phyloP scores from a whole-genome alignment of 2,113 vertebrate genomes.

The Psettodes erumei region DNA sequence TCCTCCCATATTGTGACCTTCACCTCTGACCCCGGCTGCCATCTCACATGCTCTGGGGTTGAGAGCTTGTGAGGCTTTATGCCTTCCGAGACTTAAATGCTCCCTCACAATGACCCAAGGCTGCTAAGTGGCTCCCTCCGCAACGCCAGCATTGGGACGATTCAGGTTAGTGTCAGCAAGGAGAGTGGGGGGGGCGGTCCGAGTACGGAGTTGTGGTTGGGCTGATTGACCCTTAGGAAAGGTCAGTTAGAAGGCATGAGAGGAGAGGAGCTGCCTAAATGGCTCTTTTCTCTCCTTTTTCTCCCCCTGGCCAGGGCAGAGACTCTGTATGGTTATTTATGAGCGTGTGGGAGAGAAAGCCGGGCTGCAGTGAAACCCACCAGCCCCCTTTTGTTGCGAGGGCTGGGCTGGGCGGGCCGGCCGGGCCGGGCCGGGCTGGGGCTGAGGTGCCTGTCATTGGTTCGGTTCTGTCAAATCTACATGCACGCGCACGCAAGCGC shows the following conservation, averaged over 20 bases:
- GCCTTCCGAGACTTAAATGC: conserved; percentile 61
- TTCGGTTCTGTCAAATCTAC: conserved; percentile 70
- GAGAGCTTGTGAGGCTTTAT: conserved; percentile 61
- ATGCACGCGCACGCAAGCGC: conserved; percentile 46
- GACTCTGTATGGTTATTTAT: conserved; percentile 79
- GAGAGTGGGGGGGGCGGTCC: conserved; percentile 6
- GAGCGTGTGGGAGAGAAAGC: conserved; percentile 77
- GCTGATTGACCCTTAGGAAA: conserved; percentile 75
- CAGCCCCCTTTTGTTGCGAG: conserved; percentile 71
- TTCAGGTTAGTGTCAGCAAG: conserved; percentile 68
- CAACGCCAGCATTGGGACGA: conserved; percentile 51
- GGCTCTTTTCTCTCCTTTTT: conserved; percentile 73
- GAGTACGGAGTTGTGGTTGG: conserved; percentile 55
- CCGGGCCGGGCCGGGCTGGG: conserved; percentile 52
- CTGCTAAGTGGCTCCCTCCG: conserved; percentile 69
- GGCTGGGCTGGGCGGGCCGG: conserved; percentile 53
- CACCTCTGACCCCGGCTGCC: conserved; percentile 74
- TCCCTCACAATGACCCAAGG: conserved; percentile 60
- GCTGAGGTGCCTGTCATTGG: conserved; percentile 71
- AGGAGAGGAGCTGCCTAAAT: conserved; percentile 77
- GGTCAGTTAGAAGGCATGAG: conserved; percentile 78
- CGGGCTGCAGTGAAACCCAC: conserved; percentile 68
- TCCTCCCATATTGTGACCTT: conserved; percentile 78
- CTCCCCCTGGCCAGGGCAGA: conserved; percentile 64
- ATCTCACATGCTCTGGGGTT: conserved; percentile 68